Evolutionary conservation across 2,797 vertebrate species (phyloP).

Genomic region (Cephalopachus bancanus): DNA sequence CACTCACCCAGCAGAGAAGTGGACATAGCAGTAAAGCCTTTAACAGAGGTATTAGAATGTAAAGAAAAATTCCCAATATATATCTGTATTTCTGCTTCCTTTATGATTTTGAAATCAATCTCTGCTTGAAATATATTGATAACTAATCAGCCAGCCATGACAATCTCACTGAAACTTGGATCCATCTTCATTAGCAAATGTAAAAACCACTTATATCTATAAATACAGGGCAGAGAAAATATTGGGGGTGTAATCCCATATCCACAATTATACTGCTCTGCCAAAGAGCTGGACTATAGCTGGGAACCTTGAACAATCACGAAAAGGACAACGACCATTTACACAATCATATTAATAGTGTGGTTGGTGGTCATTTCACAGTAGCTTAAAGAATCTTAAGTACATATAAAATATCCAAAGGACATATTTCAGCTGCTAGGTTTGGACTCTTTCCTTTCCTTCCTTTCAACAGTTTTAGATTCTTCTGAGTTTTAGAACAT

Average conservation of each 20-base stretch:
- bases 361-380: neutral
- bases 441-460: constrained; percentile 2
- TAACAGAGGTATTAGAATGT: neutral
- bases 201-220: neutral
- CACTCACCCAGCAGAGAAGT: neutral
- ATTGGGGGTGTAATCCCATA: neutral
- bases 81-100: constrained; percentile 38
- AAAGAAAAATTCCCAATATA: constrained; percentile 43
- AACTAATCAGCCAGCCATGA: constrained; percentile 19
- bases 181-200: constrained; percentile 53
- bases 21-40: neutral
- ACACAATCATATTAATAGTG: neutral
- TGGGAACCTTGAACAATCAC: neutral
- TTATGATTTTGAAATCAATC: constrained; percentile 3
- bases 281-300: neutral
- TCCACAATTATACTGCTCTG: neutral
- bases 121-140: neutral
- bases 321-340: neutral
- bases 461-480: constrained; percentile 2
- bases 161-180: neutral
- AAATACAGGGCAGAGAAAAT: neutral
- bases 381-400: constrained; percentile 37
- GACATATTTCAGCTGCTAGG: neutral
- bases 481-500: neutral
- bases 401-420: neutral